These are phyloP conservation scores for Atherix ibis DNA, from an alignment of 2,888 invertebrate genomes.

Conservation along the genomic window DNA sequence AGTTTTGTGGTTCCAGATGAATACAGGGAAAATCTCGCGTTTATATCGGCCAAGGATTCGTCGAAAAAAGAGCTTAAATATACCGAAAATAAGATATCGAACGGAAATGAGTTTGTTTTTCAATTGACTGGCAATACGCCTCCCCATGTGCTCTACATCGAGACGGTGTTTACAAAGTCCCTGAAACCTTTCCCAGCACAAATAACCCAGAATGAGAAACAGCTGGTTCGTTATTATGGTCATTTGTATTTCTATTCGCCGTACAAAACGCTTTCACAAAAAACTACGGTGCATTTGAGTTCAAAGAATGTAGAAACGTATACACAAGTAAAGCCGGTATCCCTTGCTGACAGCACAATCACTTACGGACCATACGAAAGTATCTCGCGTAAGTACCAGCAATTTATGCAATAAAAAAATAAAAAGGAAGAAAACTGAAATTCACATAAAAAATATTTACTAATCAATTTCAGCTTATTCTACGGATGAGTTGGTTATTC, in stretches of 20 bases:
- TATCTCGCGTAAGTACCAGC: constrained; percentile 37
- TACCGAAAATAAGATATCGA: constrained; percentile 36
- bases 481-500: constrained; percentile 55
- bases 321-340: constrained; percentile 65
- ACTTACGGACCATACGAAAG: constrained; percentile 81
- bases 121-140: constrained; percentile 31
- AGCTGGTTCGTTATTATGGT: constrained; percentile 75
- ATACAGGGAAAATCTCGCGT: constrained; percentile 50
- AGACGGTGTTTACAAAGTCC: constrained; percentile 59
- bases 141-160: constrained; percentile 36
- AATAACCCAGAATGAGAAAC: constrained; percentile 86
- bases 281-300: constrained; percentile 59
- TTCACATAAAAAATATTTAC: constrained; percentile 6
- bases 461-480: constrained; percentile 31
- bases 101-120: constrained; percentile 42
- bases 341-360: constrained; percentile 63
- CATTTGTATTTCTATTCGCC: constrained; percentile 72
- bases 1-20: constrained; percentile 45
- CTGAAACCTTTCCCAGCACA: constrained; percentile 72
- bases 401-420: background rate
- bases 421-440: background rate
- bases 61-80: constrained; percentile 41
- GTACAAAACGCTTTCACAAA: constrained; percentile 65
- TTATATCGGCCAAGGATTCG: constrained; percentile 51
- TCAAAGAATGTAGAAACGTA: constrained; percentile 69